Evolutionary conservation across 1,140 invertebrate genomes (phyloP), one percentile per base, ranked within the genome.

Genomic region (Euura saliciscinereae): DNA sequence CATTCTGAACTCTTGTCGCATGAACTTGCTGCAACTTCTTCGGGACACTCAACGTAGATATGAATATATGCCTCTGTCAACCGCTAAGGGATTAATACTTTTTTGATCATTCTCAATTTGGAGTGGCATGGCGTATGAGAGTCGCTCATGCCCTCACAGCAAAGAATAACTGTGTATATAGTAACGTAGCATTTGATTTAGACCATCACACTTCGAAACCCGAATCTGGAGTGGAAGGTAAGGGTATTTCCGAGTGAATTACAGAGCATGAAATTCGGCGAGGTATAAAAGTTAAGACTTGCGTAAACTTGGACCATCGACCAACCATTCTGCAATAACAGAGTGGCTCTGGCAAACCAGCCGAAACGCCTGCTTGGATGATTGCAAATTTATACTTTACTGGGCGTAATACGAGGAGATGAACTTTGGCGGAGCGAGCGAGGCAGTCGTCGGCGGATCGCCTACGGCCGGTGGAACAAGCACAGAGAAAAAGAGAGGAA

Each of bases 361-460:
- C 8, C 51, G 13, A 59, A 11, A 8, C 10, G 8, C 8, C 51
- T n/a, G 28, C 28, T 28, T 28, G 51, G 51, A 59, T 59, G 51
- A 59, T 59, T 59, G 51, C 51, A 59, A 59, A 59, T 59, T 59
- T 59, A 59, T 59, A 59, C 51, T 59, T 59, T 59, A 59, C 51
- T n/a, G 51, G 10, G 51, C 2, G 51, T 59, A 59, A 59, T 59
- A 59, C 51, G 51, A 59, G 51, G 51, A 59, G 51, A 59, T 59
- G 51, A 59, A 59, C 13, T 59, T 59, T n/a, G 51, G 51, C 51
- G 51, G 51, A 59, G 51, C 10, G 51, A 4, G 51, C 10, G 13
- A 8, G 51, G 51, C 51, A 59, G 51, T 11, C 8, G 2, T 59
- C 13, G 8, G 51, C 51, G 51, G 13, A 59, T 59, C 51, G 3